Evolutionary conservation across 2,888 invertebrate genomes (phyloP), one percentile per base, ranked within the genome.

Genomic region (Pogonocherus hispidulus): DNA sequence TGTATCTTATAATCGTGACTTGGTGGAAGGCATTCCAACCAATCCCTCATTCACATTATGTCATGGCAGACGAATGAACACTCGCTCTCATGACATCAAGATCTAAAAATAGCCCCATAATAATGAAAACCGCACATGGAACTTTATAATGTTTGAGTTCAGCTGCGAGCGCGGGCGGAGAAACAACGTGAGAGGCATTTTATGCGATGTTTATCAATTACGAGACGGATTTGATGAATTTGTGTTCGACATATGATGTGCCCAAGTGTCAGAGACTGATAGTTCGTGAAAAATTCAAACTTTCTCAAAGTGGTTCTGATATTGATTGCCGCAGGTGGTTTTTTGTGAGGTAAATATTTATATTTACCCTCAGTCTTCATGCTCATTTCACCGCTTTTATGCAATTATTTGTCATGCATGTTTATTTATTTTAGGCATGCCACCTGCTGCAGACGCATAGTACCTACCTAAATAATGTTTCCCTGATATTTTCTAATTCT

Each of bases 141-240:
- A 78, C 81, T 80, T 80, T 80, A 79, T 80, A 77, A 80, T 80
- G 82, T 82, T 84, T 82, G 83, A 84, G 84, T 84, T 82, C 80
- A 81, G 83, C 82, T 78, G 78, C 79, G 79, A 80, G 79, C 77
- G 78, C 81, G 81, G 81, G 80, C 80, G 80, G 78, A 76, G 73
- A 76, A 76, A 55, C 19, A 65, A 74, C 76, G 79, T 76, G 75
- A 78, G 74, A 78, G 80, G 79, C 74, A 77, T 78, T 76, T 75
- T 73, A 83, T 84, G 83, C 82, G 81, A 84, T 84, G 84, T 80
- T 81, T 82, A 84, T 84, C 80, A 81, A 79, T 75, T 77, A 78
- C 78, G 77, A 79, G 76, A 78, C 79, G 79, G 77, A 77, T 78
- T 78, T 78, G 78, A 75, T 74, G 74, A 76, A 79, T 77, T 78